Base-by-base conservation (phyloP, 30 jellyfish, hydroid and myxozoan species). In the Hydractinia echinata region DNA sequence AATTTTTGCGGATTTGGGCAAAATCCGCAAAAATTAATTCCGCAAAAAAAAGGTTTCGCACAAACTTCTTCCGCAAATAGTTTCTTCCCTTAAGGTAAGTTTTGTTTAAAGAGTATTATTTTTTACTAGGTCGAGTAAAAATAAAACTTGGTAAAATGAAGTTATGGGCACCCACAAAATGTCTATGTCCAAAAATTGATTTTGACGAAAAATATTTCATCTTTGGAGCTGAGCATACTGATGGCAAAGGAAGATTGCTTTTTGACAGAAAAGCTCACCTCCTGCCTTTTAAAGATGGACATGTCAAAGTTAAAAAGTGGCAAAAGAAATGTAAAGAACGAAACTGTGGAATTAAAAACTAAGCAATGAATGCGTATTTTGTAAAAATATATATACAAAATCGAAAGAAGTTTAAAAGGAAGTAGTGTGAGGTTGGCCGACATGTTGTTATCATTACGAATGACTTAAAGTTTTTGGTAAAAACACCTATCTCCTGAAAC, bases 131-230 rank as follows among this genome's bases (percentile, higher is more conserved):
- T 16, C 53, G 58, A 20, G 88, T 52, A 44, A 77, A 71, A 71
- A 83, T 89, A 18, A 13, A 53, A 6, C 72, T 53, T 16, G 96
- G 96, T 11, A 76, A 55, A 10, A 55, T 51, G 13, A 79, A 66
- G 67, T 16, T 90, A 13, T 15, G 85, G 84, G 56, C 90, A 5
- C 84, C 88, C 11, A 68, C 89, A 14, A 72, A 64, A 58, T 90
- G 97, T 66, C 61, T 90, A 39, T 90, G 97, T 68, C 97, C 97
- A 7, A 76, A 61, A 58, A 53, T 90, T 53, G 97, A 90, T 6
- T 90, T 84, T 73, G 97, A 90, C 88, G 76, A 77, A 71, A 72
- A 62, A 9, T 74, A 84, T 54, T 39, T 90, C 64, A 80, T 90
- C 48, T 11, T 90, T 39, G 97, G 97, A 21, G 79, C 67, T 10